A percentile compares a stretch with the other conserved stretches of the same genome.
These are phyloP conservation scores for Pterocles gutturalis DNA, from an alignment of 2,113 vertebrate genomes.

Conservation along the genomic window DNA sequence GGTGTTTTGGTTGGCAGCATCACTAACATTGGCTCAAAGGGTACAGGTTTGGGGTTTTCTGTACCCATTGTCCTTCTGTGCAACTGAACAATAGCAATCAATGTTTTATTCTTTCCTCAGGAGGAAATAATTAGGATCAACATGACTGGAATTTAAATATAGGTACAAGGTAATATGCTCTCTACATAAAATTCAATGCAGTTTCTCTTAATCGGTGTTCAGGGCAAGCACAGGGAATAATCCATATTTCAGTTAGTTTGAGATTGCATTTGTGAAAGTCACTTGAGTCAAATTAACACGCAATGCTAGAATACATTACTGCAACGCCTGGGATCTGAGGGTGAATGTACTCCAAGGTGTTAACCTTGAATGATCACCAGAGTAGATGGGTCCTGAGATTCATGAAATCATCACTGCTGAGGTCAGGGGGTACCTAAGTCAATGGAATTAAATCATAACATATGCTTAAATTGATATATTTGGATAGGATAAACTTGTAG, in stretches of 20 bases:
- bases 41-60: neutral
- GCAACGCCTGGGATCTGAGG: neutral
- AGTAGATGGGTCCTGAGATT: neutral
- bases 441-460: neutral
- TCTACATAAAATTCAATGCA: rapidly evolving
- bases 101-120: neutral
- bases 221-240: neutral
- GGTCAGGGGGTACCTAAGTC: neutral
- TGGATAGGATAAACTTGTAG: neutral
- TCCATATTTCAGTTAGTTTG: neutral
- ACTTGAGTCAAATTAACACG: neutral
- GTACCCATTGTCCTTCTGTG: neutral
- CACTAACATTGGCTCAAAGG: neutral
- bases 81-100: neutral
- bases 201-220: neutral
- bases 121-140: neutral
- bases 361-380: neutral
- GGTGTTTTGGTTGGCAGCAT: neutral
- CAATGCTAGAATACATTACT: neutral
- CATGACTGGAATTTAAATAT: neutral
- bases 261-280: neutral
- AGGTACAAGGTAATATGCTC: neutral
- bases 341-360: neutral
- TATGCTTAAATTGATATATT: neutral
- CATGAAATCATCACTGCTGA: neutral